Evolutionary conservation across 2,113 vertebrate species (phyloP).

Genomic region (Salvelinus namaycush): DNA sequence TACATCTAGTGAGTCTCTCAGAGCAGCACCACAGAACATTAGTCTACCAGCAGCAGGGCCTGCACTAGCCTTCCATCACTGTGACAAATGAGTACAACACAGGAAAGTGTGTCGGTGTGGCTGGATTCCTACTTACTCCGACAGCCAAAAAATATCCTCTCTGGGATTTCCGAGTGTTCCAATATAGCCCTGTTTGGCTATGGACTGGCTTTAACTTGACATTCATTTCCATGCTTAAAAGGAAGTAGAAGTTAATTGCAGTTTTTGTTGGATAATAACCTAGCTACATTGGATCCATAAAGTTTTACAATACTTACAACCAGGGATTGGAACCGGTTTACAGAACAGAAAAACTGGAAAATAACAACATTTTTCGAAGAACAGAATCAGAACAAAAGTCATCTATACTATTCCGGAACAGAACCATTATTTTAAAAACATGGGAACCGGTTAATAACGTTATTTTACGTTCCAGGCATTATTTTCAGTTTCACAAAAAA

Average conservation of each 20-base stretch:
- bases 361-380: too few species aligned
- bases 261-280: background rate
- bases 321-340: too few species aligned
- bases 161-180: background rate
- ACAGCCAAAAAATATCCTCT: background rate
- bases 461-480: too few species aligned
- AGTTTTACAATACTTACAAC: too few species aligned
- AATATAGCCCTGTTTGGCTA: background rate
- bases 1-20: conserved; percentile 35
- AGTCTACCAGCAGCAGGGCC: background rate
- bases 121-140: background rate
- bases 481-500: too few species aligned
- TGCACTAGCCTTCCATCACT: conserved; percentile 27
- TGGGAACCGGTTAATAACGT: too few species aligned
- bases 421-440: too few species aligned
- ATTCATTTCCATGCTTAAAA: background rate
- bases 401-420: too few species aligned
- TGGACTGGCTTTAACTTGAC: background rate
- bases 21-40: conserved; percentile 22
- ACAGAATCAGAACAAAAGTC: too few species aligned
- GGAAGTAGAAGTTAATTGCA: background rate
- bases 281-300: background rate
- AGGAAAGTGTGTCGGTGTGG: conserved; percentile 9
- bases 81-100: conserved; percentile 61
- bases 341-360: too few species aligned